Evolutionary conservation across 1,140 invertebrate genomes (phyloP).

Genomic region (Eubasilissa regina): DNA sequence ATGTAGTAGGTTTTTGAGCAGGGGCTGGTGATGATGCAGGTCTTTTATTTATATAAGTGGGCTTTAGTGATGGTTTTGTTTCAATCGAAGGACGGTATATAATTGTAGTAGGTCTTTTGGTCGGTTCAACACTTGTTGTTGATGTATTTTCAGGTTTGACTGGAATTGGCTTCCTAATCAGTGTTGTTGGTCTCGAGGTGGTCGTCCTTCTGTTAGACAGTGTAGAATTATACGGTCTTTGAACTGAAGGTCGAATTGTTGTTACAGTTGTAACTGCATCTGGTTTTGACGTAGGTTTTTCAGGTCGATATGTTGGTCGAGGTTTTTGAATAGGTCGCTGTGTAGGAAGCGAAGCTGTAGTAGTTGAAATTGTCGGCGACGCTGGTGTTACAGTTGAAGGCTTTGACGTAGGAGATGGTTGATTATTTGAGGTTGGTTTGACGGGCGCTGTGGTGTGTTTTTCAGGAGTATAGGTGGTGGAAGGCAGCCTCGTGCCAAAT

Average conservation of each 20-base stretch:
- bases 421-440: slow-evolving; percentile 62
- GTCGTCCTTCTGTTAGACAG: slow-evolving; percentile 66
- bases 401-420: slow-evolving; percentile 57
- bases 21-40: slow-evolving; percentile 18
- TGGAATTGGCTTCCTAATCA: slow-evolving; percentile 57
- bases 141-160: slow-evolving; percentile 32
- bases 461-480: slow-evolving; percentile 64
- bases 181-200: slow-evolving; percentile 69
- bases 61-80: slow-evolving; percentile 35
- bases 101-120: slow-evolving; percentile 53
- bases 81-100: slow-evolving; percentile 49
- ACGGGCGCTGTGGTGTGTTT: slow-evolving; percentile 65
- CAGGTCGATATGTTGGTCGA: slow-evolving; percentile 62
- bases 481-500: slow-evolving; percentile 57
- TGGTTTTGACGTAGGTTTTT: slow-evolving; percentile 60
- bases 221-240: slow-evolving; percentile 72
- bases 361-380: slow-evolving; percentile 53
- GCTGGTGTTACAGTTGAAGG: slow-evolving; percentile 43
- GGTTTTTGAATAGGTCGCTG: slow-evolving; percentile 54
- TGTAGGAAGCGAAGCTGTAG: slow-evolving; percentile 53
- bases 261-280: slow-evolving; percentile 64
- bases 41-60: slow-evolving; percentile 42
- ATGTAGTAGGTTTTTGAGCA: slow-evolving; percentile 31
- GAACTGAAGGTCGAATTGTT: slow-evolving; percentile 72
- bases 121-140: slow-evolving; percentile 48